Evolutionary conservation across 64 coral and sea anemone genomes (phyloP).

Genomic region (Pocillopora verrucosa): DNA sequence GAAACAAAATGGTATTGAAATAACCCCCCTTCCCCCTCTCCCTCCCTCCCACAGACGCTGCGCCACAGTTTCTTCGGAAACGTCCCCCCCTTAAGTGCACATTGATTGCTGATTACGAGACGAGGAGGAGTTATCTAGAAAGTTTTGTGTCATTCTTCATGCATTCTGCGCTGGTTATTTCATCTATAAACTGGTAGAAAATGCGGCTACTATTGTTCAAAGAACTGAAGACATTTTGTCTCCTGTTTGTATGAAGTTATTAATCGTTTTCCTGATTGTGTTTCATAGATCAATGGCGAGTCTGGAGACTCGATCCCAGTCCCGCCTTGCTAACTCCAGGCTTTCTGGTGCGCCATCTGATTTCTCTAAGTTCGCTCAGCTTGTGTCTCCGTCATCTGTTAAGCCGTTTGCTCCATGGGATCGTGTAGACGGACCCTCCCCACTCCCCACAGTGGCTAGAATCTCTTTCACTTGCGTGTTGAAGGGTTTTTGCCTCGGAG

Average conservation of each 20-base stretch:
- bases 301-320: constrained; percentile 54
- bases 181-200: no score
- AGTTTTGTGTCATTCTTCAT: no score
- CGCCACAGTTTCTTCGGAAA: no score
- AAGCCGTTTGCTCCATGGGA: constrained; percentile 58
- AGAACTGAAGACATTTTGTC: not conserved
- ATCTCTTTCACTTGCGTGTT: constrained; percentile 84
- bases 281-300: constrained; percentile 72
- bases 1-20: no score
- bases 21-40: no score
- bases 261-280: not conserved
- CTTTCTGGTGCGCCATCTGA: constrained; percentile 73
- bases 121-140: no score
- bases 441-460: constrained; percentile 20
- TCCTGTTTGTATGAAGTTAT: not conserved
- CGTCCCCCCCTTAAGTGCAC: no score
- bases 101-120: no score
- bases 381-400: constrained; percentile 55
- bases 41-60: no score
- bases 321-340: constrained; percentile 41
- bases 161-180: no score
- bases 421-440: constrained; percentile 55
- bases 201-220: no score
- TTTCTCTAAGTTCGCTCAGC: constrained; percentile 57
- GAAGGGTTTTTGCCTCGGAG: constrained; percentile 82